Conservation (phyloP, 2,113 vertebrate genomes). For the Eptesicus fuscus region DNA sequence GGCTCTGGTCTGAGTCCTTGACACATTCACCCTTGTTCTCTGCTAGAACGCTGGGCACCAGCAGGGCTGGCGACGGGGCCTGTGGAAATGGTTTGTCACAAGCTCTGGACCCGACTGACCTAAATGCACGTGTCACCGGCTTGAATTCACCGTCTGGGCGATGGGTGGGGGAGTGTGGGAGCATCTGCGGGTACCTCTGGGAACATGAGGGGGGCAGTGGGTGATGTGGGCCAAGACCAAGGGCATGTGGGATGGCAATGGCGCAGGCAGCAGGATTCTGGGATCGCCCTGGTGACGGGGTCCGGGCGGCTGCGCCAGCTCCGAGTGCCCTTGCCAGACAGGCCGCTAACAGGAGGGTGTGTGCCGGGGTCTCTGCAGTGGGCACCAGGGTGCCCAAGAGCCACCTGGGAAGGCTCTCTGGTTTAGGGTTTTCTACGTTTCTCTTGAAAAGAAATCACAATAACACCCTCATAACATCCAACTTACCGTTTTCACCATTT, state of each 20-base stretch:
- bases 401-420: neutral
- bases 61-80: neutral
- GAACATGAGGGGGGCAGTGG: neutral
- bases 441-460: neutral
- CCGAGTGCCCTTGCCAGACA: neutral
- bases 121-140: neutral
- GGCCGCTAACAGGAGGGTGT: neutral
- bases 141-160: fast-evolving
- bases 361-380: neutral
- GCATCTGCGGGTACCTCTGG: neutral
- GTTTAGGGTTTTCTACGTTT: neutral
- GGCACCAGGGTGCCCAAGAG: neutral
- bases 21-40: neutral
- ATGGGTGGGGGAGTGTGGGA: neutral
- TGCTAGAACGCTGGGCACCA: neutral
- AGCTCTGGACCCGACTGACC: neutral
- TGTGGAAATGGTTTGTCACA: neutral
- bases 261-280: neutral
- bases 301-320: neutral
- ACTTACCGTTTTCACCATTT: neutral
- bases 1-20: neutral
- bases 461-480: neutral
- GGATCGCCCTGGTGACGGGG: neutral
- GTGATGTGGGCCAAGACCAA: too few relatives aligned
- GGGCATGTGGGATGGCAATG: neutral